Base-by-base conservation (phyloP, 2,113 vertebrate species). In the Isichthys henryi region DNA sequence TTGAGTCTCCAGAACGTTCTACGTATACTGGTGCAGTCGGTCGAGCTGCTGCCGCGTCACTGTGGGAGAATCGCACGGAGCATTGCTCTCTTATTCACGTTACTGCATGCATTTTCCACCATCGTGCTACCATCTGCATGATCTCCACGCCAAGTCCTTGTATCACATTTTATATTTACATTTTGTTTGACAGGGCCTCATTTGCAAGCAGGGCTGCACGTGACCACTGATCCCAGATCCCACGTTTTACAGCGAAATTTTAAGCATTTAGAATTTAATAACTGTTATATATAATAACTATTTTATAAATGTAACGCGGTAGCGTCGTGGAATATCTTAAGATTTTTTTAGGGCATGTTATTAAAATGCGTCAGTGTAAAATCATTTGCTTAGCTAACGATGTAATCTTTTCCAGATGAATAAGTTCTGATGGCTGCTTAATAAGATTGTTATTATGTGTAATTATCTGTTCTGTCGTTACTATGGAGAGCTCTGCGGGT, bases 61-160 rank as follows among this genome's bases (percentile, higher is more conserved):
- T 15, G n/a, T 15, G 31, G 17, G 74, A 39, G 13, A 80, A 43
- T 17, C 35, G 19, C 35, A 43, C 15, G 5, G 21, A 84, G 43
- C 19, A 3, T 21, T 91, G 89, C 56, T 86, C 53, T 95, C 93
- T 96, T 96, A 93, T 96, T 95, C 96, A 94, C 94, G 96, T 95
- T 93, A 95, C 92, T 90, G 90, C 89, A 90, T 93, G 94, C 93
- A 93, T 93, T 94, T 95, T 95, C 95, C 94, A 95, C 95, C 94
- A 94, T 94, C 95, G 95, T 95, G 94, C 94, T 94, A 94, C 95
- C 95, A 96, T 96, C 95, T 95, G 95, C 93, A 95, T 92, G 93
- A 93, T 95, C 93, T 93, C 93, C 92, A 93, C 92, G 94, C 93
- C 94, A 94, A 93, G 91, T 94, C 91, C 74, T 91, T 92, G 92